phyloP scores from a whole-genome alignment of 2,888 invertebrate genomes.

The Drosophila stalkeri region DNA sequence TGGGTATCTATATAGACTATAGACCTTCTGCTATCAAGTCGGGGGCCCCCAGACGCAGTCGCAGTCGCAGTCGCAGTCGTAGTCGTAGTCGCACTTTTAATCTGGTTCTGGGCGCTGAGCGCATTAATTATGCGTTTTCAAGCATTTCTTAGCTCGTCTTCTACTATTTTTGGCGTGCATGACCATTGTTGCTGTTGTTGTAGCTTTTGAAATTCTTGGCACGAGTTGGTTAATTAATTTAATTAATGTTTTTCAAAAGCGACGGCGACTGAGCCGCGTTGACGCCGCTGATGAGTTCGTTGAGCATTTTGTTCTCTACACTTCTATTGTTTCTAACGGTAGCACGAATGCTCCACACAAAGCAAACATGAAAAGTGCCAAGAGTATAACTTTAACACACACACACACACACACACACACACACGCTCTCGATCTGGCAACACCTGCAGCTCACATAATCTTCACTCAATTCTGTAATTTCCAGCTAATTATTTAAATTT shows the following conservation, averaged over 20 bases:
- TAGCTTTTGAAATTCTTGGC: constrained; percentile 67
- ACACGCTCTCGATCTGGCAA: constrained; percentile 2
- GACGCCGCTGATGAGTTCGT: constrained; percentile 61
- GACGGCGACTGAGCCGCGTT: constrained; percentile 57
- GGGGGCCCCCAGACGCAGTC: constrained; percentile 22
- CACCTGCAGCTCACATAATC: constrained; percentile 29
- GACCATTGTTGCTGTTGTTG: constrained; percentile 26
- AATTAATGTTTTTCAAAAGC: constrained; percentile 78
- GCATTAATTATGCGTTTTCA: constrained; percentile 80
- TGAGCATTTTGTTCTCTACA: constrained; percentile 37
- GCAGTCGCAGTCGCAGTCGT: constrained; percentile 35
- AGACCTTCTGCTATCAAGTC: constrained; percentile 11
- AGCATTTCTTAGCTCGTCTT: constrained; percentile 36
- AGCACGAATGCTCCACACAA: constrained; percentile 55
- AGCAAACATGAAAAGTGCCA: constrained; percentile 39
- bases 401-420: constrained; percentile 4
- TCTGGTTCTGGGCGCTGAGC: constrained; percentile 77
- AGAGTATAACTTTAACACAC: constrained; percentile 29
- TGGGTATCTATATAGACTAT: constrained; percentile 7
- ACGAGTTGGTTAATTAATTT: constrained; percentile 80
- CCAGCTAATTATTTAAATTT: constrained; percentile 52
- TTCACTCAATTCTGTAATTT: constrained; percentile 16
- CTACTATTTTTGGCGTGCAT: constrained; percentile 47
- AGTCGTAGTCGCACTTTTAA: constrained; percentile 61
- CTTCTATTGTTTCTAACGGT: constrained; percentile 64